Conservation (phyloP, 92 coral and sea anemone genomes). For the Actinostola sp. region DNA sequence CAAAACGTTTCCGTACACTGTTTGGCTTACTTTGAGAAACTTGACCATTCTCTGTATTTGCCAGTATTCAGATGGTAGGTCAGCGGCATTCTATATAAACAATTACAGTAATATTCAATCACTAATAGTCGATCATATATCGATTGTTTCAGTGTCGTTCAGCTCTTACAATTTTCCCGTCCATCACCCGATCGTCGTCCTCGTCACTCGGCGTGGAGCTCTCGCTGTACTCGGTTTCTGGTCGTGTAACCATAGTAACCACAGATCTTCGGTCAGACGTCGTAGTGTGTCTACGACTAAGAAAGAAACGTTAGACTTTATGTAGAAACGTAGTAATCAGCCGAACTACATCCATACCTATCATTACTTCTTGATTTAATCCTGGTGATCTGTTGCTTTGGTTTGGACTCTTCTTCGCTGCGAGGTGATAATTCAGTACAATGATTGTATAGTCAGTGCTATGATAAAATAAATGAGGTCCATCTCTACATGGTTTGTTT, state of each 20-base stretch:
- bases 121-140: background rate
- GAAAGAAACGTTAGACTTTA: background rate
- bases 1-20: no score
- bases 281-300: slow-evolving; percentile 30
- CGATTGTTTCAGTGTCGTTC: background rate
- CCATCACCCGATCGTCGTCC: slow-evolving; percentile 90
- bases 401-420: slow-evolving; percentile 39
- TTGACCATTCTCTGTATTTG: slow-evolving; percentile 89
- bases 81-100: slow-evolving; percentile 65
- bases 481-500: background rate
- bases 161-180: slow-evolving; percentile 79
- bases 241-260: slow-evolving; percentile 25
- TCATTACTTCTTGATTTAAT: slow-evolving; percentile 36
- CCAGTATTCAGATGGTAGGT: slow-evolving; percentile 94
- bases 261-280: slow-evolving; percentile 48
- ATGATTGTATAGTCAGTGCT: background rate
- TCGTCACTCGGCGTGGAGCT: slow-evolving; percentile 97
- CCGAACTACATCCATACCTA: slow-evolving; percentile 15
- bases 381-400: slow-evolving; percentile 25
- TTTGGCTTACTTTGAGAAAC: slow-evolving; percentile 70
- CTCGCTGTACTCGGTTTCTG: slow-evolving; percentile 73
- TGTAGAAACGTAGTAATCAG: no score
- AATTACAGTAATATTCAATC: background rate
- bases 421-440: background rate
- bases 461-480: background rate